Base-by-base conservation (phyloP, 2,113 vertebrate species). In the Promerops cafer region DNA sequence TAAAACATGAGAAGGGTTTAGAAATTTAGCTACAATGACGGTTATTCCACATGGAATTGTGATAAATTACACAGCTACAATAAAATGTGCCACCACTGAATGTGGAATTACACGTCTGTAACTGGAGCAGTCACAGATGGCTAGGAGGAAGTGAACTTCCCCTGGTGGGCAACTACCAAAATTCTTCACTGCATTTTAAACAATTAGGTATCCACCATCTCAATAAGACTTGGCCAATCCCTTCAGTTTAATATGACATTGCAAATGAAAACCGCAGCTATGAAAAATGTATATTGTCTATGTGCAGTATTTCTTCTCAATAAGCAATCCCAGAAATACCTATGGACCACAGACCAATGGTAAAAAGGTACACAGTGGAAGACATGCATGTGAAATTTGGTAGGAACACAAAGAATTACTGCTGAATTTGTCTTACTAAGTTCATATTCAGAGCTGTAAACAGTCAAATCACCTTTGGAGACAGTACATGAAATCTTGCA, bases 41-140 rank as follows among this genome's bases (percentile, higher is more conserved):
- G 40, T 13, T 94, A 83, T 31, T 57, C 39, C 50, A 63, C 60
- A 66, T 37, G 64, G 83, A 82, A 70, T 44, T 70, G 64, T 74
- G 71, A 90, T 61, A 70, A 91, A 83, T 85, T 85, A 83, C 68
- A 74, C n/a, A 80, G 76, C 59, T 37, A 87, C 35, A 87, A 59
- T 18, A 70, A 69, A 93, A 91, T 3, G 19, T 54, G 68, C 50
- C 79, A 54, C 40, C 80, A 52, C 26, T 50, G 66, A 19, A 50
- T 19, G 39, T 39, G 71, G 54, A 95, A 70, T 88, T 60, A 63
- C 28, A 6, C 18, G 10, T 81, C 59, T 90, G 75, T 61, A 91
- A 85, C 59, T 61, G 50, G 56, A 88, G 56, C 33, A 65, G 42
- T 63, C 84, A 81, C 50, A 91, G 89, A 83, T 23, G 68, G 57